These are phyloP conservation scores for Acyrthosiphon pisum DNA, from an alignment of 1,140 invertebrate genomes.

Conservation along the genomic window DNA sequence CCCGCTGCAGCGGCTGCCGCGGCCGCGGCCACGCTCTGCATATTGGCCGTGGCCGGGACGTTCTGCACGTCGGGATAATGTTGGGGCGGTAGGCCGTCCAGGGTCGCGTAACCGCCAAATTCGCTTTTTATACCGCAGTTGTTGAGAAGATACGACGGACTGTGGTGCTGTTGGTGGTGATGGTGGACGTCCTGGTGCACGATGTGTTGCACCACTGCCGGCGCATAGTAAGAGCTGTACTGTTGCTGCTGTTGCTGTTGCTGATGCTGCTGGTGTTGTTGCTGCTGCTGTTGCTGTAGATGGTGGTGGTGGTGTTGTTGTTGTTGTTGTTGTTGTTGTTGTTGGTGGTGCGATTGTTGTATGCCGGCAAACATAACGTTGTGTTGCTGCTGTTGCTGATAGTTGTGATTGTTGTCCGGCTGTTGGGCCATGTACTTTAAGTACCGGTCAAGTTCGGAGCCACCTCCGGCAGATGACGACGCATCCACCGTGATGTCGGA, in stretches of 20 bases:
- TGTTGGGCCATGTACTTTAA: conserved; percentile 66
- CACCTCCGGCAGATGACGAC: conserved; percentile 58
- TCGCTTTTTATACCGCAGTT: conserved; percentile 46
- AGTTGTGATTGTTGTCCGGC: conserved; percentile 60
- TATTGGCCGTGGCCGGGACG: conserved; percentile 38
- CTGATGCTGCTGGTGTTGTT: conserved; percentile 54
- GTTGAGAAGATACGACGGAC: conserved; percentile 32
- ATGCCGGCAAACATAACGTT: conserved; percentile 31
- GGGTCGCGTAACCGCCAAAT: conserved; percentile 31
- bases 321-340: conserved; percentile 58
- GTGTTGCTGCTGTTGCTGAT: conserved; percentile 60
- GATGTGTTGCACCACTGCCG: conserved; percentile 29
- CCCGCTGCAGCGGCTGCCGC: conserved; percentile 64
- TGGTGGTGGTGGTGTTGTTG: conserved; percentile 30
- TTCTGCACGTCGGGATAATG: conserved; percentile 41
- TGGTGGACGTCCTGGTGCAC: conserved; percentile 12
- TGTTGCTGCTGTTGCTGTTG: conserved; percentile 58
- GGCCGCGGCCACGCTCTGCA: conserved; percentile 58
- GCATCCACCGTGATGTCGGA: conserved; percentile 35
- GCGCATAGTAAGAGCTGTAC: conserved; percentile 41
- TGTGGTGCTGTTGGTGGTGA: conserved; percentile 43
- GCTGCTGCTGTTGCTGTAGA: conserved; percentile 11
- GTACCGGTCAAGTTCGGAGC: conserved; percentile 71
- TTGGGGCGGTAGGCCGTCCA: conserved; percentile 23
- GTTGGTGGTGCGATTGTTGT: conserved; percentile 55